Base-by-base conservation (phyloP, 2,113 vertebrate genomes). In the Rhipidura dahli region DNA sequence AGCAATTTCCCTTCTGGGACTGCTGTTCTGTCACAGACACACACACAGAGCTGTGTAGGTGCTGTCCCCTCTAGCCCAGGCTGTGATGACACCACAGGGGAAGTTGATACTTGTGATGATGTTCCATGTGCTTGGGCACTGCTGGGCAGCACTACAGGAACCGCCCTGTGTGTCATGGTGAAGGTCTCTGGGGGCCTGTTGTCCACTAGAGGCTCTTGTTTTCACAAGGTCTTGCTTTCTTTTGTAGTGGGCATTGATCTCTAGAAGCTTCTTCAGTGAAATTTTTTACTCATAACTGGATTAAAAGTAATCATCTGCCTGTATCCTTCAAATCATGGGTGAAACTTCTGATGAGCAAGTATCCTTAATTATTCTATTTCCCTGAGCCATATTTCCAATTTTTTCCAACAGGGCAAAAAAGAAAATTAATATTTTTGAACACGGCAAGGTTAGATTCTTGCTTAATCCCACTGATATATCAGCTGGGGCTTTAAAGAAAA, bases 31-130 rank as follows among this genome's bases (percentile, higher is more conserved):
- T 28, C 28, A 28, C 0, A 84, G 11, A 16, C n/a, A 64, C 10
- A 26, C 37, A 26, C 37, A 30, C 30, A n/a, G 2, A 9, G 0
- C 15, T 30, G 4, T 21, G 44, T n/a, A 6, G 30, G 39, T 17
- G 39, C 17, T 35, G 18, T 40, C 5, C 11, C 21, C 13, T 49
- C 31, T 18, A 22, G 28, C 15, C 31, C 69, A 56, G 40, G 47
- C 13, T 44, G 5, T 1, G 10, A 11, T 42, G 65, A 22, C 11
- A 28, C 13, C 10, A 33, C 30, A 33, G 35, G 14, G 16, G 10
- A 66, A 15, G 11, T 15, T 3, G 0, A 39, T 14, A 12, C 19
- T 42, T 35, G 20, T 28, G 26, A 22, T 57, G 70, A 30, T 2
- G 2, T 23, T 72, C 17, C 49, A 27, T 1, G 1, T 22, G 23